Base-by-base conservation (phyloP, 2,888 invertebrate species). In the Lissonota sp. region DNA sequence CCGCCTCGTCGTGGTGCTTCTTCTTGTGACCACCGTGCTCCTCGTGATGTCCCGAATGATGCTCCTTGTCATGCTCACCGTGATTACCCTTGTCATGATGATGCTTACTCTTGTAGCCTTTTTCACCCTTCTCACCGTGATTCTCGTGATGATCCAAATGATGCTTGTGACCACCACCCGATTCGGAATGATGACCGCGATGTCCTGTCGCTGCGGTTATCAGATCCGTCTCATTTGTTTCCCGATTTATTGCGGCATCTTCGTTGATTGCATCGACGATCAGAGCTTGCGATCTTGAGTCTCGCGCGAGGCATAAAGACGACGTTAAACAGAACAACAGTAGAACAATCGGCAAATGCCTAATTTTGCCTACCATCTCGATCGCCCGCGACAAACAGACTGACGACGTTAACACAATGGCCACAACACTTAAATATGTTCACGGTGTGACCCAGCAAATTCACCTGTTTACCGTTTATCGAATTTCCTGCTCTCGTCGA, bases 91-190 rank as follows among this genome's bases (percentile, higher is more conserved):
- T 94, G 86, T 97, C 96, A 93, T 96, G 96, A 88, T 96, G 95
- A 89, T 96, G 96, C 86, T 95, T 94, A 37, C 95, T 94, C 88
- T 96, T 96, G 93, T 96, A 95, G 0, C 97, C 97, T 87, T 97
- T 97, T 79, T 96, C 96, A 0, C 95, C 96, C 88, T 97, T 96
- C 82, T 96, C 95, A 0, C 96, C 96, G 88, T 96, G 95, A 49
- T 95, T 94, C 79, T 95, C 94, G 89, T 96, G 95, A 87, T 96
- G 95, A 77, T 95, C 94, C 1, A 94, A 94, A 85, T 95, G 95
- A 87, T 96, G 95, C 77, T 95, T 94, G 85, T 95, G 94, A 0
- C 96, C 96, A n/a, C 95, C 96, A 14, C 95, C 96, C 72, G 94
- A 93, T 89, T 95, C 83, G 2, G 69, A 76, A 44, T 85, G 82